Base-by-base conservation (phyloP, 1,140 invertebrate species). In the Glomeris maerens region DNA sequence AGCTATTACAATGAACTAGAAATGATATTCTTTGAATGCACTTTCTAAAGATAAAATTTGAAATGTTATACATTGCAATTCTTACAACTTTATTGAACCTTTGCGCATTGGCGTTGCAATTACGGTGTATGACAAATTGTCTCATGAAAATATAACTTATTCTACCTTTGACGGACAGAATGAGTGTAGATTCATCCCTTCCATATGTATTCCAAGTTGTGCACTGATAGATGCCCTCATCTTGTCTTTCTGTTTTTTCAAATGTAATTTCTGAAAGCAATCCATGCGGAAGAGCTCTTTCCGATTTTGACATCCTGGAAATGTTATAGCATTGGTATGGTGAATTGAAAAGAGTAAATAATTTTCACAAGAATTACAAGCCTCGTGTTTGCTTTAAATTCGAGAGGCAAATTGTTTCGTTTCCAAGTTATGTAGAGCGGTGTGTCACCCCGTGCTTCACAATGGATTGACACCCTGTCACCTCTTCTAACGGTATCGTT, bases 341-440 rank as follows among this genome's bases (percentile, higher is more conserved):
- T 17, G 31, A 36, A 36, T 36, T 36, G 10, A 36, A n/a, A n/a
- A n/a, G n/a, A 36, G 31, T 36, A 10, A 36, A 36, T 36, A 17
- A 36, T 36, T 10, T 17, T 10, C 17, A 17, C 31, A 36, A 36
- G 10, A 10, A 10, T 36, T 36, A 36, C 17, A 21, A 42, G 25
- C 17, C 17, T 5, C 5, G 17, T 42, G 25, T 5, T 42, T 42
- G 4, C 40, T 21, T 42, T 25, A 4, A 17, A 21, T 10, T 42
- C 25, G 4, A 42, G 5, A 5, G 85, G 78, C 64, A 89, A 89
- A 67, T 87, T 88, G 66, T 91, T 89, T 78, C 89, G 89, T 67
- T 87, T 90, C 93, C 92, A 96, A 21, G 89, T 75, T 41, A 96
- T 91, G 58, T 87, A 88, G 63, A 97, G 86, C 23, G 92, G 91